Evolutionary conservation across 2,113 vertebrate species (phyloP).

Genomic region (Hiodon tergisus): DNA sequence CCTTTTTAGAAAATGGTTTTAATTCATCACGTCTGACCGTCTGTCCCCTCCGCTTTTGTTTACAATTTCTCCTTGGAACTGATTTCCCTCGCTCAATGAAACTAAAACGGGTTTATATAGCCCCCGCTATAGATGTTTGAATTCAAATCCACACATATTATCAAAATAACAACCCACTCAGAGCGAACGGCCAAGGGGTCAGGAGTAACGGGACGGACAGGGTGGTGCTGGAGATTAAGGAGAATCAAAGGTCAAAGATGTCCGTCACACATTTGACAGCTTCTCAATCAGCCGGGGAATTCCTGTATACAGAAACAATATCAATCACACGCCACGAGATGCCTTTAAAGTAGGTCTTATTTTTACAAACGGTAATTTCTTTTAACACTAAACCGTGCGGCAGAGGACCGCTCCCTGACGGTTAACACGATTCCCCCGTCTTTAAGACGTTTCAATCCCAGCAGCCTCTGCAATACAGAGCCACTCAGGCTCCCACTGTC

Average conservation of each 20-base stretch:
- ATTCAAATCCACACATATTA: conserved; percentile 26
- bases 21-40: background rate
- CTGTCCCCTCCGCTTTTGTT: background rate
- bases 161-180: background rate
- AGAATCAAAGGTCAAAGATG: background rate
- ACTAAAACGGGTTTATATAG: conserved; percentile 18
- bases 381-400: background rate
- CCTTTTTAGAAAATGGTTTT: background rate
- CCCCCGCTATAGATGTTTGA: conserved; percentile 27
- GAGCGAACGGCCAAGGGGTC: conserved; percentile 23
- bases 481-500: too few species aligned
- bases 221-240: background rate
- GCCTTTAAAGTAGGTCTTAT: background rate
- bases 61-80: conserved; percentile 23
- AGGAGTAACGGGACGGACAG: background rate
- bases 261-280: background rate
- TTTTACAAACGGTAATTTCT: background rate
- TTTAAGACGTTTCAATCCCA: too few species aligned
- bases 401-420: background rate
- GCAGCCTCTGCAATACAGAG: too few species aligned
- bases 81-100: conserved; percentile 27
- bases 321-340: background rate
- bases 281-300: background rate
- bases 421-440: background rate
- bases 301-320: background rate